Conservation (phyloP, 2,797 vertebrate genomes). For the Sebastes miniatus region DNA sequence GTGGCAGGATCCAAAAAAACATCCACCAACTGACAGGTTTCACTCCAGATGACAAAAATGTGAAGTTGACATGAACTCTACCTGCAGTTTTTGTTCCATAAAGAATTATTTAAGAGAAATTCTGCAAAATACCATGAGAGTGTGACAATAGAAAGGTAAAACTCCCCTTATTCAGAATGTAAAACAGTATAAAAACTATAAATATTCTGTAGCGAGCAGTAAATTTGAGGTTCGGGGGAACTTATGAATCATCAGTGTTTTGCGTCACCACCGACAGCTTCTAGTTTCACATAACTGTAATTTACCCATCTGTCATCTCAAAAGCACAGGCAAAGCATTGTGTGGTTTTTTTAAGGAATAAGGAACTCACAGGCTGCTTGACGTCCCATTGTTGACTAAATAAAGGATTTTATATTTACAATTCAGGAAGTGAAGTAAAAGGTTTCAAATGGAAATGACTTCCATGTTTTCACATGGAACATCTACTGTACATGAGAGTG, state of each 20-base stretch:
- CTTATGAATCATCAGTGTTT: constrained; percentile 33
- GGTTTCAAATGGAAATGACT: neutral
- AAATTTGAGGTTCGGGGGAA: neutral
- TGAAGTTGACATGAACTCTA: neutral
- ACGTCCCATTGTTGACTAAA: neutral
- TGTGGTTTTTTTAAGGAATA: neutral
- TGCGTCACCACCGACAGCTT: constrained; percentile 31
- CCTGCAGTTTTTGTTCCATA: neutral
- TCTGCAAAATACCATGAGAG: neutral
- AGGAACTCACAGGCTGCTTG: neutral
- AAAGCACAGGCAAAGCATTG: neutral
- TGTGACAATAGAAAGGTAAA: neutral
- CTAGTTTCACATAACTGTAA: constrained; percentile 36
- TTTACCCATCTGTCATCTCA: constrained; percentile 48
- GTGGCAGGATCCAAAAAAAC: neutral
- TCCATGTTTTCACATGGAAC: neutral
- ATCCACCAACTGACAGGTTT: neutral
- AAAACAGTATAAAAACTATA: neutral
- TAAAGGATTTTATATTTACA: neutral
- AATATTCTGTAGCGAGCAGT: neutral
- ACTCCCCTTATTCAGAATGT: no score
- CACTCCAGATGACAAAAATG: neutral
- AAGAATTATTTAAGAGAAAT: neutral
- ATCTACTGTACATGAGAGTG: no score
- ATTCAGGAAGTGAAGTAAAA: neutral